Evolutionary conservation across 2,797 vertebrate species (phyloP).

Genomic region (Cichlasoma orientale): DNA sequence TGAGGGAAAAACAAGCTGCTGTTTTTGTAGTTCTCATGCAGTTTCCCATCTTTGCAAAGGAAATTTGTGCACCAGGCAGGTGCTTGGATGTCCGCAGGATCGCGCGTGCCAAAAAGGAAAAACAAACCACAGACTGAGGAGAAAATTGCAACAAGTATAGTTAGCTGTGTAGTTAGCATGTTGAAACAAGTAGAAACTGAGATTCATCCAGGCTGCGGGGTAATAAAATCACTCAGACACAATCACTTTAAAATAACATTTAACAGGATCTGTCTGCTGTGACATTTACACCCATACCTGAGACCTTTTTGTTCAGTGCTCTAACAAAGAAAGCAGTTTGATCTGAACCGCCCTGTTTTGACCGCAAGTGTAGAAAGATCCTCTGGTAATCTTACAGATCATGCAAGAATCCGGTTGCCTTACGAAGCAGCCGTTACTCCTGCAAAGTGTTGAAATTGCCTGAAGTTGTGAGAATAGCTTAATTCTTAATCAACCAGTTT

Average conservation of each 20-base stretch:
- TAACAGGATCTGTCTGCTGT: neutral
- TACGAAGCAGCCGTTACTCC: fast-evolving
- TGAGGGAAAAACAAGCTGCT: neutral
- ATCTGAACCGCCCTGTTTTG: neutral
- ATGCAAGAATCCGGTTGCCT: neutral
- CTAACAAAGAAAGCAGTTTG: neutral
- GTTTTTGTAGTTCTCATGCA: neutral
- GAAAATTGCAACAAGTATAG: too few relatives aligned
- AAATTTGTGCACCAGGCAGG: too few relatives aligned
- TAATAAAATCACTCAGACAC: too few relatives aligned
- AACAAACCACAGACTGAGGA: too few relatives aligned
- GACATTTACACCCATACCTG: neutral
- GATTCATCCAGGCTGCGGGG: too few relatives aligned
- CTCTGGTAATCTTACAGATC: neutral
- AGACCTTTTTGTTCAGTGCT: neutral
- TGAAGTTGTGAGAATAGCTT: neutral
- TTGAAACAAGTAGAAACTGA: too few relatives aligned
- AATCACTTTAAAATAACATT: neutral
- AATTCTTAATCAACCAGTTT: neutral
- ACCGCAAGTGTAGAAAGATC: too few relatives aligned
- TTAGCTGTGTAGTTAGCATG: too few relatives aligned
- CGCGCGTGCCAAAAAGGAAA: neutral
- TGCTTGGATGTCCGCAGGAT: neutral
- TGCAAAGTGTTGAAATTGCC: neutral
- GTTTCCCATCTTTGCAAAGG: neutral